Conservation (phyloP, 2,797 vertebrate species). For the Hydrolagus colliei region DNA sequence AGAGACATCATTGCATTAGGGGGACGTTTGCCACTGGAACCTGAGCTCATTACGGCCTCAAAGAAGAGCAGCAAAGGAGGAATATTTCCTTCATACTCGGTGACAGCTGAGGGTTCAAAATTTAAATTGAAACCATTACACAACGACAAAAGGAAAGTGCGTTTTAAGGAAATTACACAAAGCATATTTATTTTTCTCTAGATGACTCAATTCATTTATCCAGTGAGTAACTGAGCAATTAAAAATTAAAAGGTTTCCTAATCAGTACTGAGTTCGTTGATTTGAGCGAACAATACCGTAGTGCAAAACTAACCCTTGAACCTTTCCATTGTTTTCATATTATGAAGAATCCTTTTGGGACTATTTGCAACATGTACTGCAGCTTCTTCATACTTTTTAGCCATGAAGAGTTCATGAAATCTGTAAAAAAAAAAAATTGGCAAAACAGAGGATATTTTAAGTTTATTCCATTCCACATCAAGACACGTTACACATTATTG, state of each 20-base stretch:
- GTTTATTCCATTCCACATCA: too few relatives aligned
- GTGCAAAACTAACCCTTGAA: conserved; percentile 49
- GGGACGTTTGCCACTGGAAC: conserved; percentile 40
- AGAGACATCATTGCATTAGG: conserved; percentile 51
- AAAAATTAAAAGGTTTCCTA: too few relatives aligned
- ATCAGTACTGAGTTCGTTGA: too few relatives aligned
- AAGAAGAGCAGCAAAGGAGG: conserved; percentile 60
- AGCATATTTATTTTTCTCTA: too few relatives aligned
- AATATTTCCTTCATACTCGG: conserved; percentile 41
- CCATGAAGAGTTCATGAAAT: conserved; percentile 58
- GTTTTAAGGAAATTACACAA: not conserved
- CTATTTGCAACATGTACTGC: conserved; percentile 56
- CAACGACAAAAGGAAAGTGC: not conserved
- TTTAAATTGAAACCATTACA: not conserved
- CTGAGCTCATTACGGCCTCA: conserved; percentile 54
- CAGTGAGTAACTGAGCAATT: too few relatives aligned
- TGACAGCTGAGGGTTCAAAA: conserved; percentile 31
- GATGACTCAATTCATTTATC: too few relatives aligned
- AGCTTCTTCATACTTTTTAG: conserved; percentile 57
- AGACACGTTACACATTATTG: too few relatives aligned
- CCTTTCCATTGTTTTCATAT: conserved; percentile 54
- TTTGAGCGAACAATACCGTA: too few relatives aligned
- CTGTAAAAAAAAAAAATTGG: conserved; percentile 41
- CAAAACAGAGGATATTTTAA: not conserved
- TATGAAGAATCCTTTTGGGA: conserved; percentile 60